A percentile compares a stretch with the other conserved stretches of the same genome.
Evolutionary conservation across 2,797 vertebrate species (phyloP).

Genomic region (Pogoniulus pusillus): DNA sequence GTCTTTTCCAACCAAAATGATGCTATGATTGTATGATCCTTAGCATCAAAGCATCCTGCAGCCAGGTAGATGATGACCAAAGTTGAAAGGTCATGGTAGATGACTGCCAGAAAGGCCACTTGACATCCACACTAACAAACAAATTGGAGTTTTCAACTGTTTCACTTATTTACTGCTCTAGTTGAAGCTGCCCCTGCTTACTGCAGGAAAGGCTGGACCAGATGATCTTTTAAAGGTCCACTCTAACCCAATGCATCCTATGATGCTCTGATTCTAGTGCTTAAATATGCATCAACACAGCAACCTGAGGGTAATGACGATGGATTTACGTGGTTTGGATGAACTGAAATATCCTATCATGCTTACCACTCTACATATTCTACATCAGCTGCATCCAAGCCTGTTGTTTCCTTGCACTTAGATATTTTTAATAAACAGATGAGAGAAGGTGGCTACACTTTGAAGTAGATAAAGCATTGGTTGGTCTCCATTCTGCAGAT

Average conservation of each 20-base stretch:
- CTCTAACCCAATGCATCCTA: too few species aligned
- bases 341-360: background rate
- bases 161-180: too few species aligned
- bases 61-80: background rate
- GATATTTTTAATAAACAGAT: conserved; percentile 73
- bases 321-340: conserved; percentile 25
- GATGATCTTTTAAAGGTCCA: too few species aligned
- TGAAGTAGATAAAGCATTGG: conserved; percentile 70
- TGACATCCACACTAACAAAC: too few species aligned
- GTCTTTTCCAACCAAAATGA: too few species aligned
- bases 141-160: too few species aligned
- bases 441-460: conserved; percentile 60
- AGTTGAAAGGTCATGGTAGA: too few species aligned
- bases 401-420: conserved; percentile 63
- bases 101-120: too few species aligned
- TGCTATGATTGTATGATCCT: background rate
- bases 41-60: background rate
- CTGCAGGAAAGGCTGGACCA: too few species aligned
- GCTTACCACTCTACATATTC: background rate
- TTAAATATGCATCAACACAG: conserved; percentile 27
- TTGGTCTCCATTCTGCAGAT: conserved; percentile 71
- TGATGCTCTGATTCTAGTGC: background rate
- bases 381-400: conserved; percentile 42
- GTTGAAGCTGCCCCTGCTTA: too few species aligned
- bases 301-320: conserved; percentile 28